These are phyloP conservation scores for Sprattus sprattus DNA, from an alignment of 2,113 vertebrate genomes.

Conservation along the genomic window DNA sequence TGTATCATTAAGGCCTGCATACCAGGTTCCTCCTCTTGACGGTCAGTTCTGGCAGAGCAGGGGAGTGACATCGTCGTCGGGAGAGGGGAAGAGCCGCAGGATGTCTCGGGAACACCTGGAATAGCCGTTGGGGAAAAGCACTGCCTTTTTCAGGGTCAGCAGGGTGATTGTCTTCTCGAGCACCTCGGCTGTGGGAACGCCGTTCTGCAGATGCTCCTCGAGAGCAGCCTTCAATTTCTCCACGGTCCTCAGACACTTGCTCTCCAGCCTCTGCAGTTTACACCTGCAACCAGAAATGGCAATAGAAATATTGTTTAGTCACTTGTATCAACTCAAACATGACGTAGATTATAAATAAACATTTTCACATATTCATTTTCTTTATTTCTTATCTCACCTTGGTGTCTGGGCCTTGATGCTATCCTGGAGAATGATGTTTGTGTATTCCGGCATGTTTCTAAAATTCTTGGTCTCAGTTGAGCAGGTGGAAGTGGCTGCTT, in stretches of 20 bases:
- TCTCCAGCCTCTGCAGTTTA: slow-evolving; percentile 69
- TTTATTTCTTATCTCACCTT: slow-evolving; percentile 53
- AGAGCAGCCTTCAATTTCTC: slow-evolving; percentile 69
- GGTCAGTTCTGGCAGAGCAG: slow-evolving; percentile 53
- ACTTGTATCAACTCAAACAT: background rate
- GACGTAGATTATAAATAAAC: background rate
- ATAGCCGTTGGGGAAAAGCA: slow-evolving; percentile 68
- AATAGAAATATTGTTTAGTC: slow-evolving; percentile 17
- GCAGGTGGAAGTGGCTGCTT: background rate
- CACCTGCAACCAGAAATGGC: slow-evolving; percentile 56
- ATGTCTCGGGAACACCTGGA: slow-evolving; percentile 70
- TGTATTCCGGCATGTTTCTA: slow-evolving; percentile 62
- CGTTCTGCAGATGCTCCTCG: slow-evolving; percentile 64
- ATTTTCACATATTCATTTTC: background rate
- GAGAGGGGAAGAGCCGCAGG: slow-evolving; percentile 62
- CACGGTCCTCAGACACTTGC: slow-evolving; percentile 65
- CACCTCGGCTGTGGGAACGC: slow-evolving; percentile 64
- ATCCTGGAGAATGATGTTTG: slow-evolving; percentile 65
- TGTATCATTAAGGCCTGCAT: background rate
- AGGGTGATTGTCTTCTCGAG: slow-evolving; percentile 70
- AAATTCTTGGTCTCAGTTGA: slow-evolving; percentile 2
- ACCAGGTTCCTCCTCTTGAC: background rate
- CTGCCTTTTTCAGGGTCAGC: slow-evolving; percentile 68
- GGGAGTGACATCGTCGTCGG: slow-evolving; percentile 62
- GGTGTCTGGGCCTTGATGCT: slow-evolving; percentile 67